A percentile compares a stretch with the other conserved stretches of the same genome.
Conservation (phyloP, 2,888 invertebrate species). For the Lamproptera curius region DNA sequence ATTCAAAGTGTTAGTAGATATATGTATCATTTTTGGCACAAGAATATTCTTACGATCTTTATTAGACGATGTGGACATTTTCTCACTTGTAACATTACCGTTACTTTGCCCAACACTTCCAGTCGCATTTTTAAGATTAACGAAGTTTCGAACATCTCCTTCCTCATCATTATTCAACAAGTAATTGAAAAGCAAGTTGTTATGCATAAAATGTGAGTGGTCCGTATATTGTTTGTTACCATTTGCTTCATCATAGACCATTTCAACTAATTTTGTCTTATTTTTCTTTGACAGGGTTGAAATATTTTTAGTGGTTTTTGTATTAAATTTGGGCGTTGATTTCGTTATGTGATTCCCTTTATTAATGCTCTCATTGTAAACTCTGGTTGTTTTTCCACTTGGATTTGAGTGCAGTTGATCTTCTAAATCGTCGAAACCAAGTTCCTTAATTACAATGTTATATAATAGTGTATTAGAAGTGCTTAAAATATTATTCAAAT, state of each 20-base stretch:
- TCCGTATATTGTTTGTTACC: slow-evolving; percentile 1
- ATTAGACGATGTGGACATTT: background rate
- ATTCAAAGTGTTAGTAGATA: slow-evolving; percentile 27
- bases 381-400: background rate
- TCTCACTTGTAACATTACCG: background rate
- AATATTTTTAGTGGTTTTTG: background rate
- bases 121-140: too few relatives aligned
- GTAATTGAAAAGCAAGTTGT: slow-evolving; percentile 15
- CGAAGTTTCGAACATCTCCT: too few relatives aligned
- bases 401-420: background rate
- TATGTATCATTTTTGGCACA: slow-evolving; percentile 24
- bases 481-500: background rate
- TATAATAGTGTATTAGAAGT: background rate
- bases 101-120: background rate
- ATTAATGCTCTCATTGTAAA: background rate
- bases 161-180: background rate
- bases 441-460: slow-evolving; percentile 2
- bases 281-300: background rate
- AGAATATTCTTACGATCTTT: background rate
- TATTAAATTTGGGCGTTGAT: background rate
- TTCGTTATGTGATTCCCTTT: background rate
- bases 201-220: slow-evolving; percentile 5
- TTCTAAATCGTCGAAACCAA: slow-evolving; percentile 12
- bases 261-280: background rate
- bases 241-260: background rate